Conservation (phyloP, 2,888 invertebrate species). For the Acanthosepion pharaonis region DNA sequence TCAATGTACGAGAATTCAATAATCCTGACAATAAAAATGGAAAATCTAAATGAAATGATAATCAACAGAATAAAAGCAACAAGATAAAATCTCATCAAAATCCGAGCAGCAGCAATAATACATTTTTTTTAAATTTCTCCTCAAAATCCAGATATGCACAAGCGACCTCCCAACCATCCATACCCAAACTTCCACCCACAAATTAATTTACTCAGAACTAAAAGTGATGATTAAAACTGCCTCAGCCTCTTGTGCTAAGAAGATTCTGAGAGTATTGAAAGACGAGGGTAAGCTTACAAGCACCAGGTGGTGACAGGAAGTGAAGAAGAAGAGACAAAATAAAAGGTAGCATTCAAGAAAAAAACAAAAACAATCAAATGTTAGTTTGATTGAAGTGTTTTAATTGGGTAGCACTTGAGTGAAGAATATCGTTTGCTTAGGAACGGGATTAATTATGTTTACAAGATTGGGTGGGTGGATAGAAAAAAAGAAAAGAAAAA, state of each 20-base stretch:
- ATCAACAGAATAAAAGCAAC: neutral
- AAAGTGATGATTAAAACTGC: neutral
- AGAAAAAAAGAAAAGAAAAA: too few relatives aligned
- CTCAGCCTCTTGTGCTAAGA: neutral
- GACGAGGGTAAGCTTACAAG: neutral
- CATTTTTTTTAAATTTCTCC: neutral
- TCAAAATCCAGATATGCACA: too few relatives aligned
- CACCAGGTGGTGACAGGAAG: neutral
- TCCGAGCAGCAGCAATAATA: neutral
- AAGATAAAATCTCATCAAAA: neutral
- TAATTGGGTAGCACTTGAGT: neutral
- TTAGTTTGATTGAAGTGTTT: neutral
- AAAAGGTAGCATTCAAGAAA: neutral
- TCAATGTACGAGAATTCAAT: neutral
- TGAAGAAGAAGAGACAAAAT: neutral
- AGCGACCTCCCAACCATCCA: too few relatives aligned
- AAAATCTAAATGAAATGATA: conserved; percentile 24
- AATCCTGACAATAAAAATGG: neutral
- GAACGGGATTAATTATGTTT: neutral
- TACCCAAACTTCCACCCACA: too few relatives aligned
- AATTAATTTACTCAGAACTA: neutral
- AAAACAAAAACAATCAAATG: neutral
- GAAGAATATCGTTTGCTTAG: neutral
- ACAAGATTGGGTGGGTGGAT: too few relatives aligned
- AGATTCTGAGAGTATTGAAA: neutral